Conservation (phyloP, 23 tunicate species). For the Halocynthia aurantium region DNA sequence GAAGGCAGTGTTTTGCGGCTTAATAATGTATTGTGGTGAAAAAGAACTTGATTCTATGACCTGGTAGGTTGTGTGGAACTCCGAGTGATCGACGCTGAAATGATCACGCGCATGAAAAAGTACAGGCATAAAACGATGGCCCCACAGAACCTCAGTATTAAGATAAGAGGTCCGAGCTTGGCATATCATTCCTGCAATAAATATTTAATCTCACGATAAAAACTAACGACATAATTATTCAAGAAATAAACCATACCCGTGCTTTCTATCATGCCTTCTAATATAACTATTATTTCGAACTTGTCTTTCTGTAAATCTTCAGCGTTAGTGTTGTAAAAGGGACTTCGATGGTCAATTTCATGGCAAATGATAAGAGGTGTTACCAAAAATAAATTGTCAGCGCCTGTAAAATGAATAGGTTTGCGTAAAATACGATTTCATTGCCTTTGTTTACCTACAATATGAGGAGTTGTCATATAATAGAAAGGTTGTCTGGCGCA, state of each 20-base stretch:
- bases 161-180: conserved; percentile 97
- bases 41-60: conserved; percentile 24
- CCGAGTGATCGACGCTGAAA: conserved; percentile 93
- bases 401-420: conserved; percentile 44
- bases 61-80: conserved; percentile 72
- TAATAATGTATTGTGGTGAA: neutral
- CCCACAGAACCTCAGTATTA: conserved; percentile 84
- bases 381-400: conserved; percentile 94
- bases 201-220: neutral
- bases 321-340: conserved; percentile 70
- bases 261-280: conserved; percentile 97
- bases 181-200: conserved; percentile 73
- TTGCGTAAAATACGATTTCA: neutral
- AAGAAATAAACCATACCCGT: conserved; percentile 57
- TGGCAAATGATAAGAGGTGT: conserved; percentile 97
- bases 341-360: conserved; percentile 82
- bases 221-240: neutral
- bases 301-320: conserved; percentile 49
- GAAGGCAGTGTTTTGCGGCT: neutral
- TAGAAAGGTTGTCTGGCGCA: too few species aligned
- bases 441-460: too few species aligned
- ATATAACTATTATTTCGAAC: conserved; percentile 96
- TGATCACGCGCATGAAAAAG: conserved; percentile 56
- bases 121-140: conserved; percentile 88
- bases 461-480: too few species aligned